These are phyloP conservation scores for Alaudala cheleensis DNA, from an alignment of 2,113 vertebrate species.

Conservation along the genomic window DNA sequence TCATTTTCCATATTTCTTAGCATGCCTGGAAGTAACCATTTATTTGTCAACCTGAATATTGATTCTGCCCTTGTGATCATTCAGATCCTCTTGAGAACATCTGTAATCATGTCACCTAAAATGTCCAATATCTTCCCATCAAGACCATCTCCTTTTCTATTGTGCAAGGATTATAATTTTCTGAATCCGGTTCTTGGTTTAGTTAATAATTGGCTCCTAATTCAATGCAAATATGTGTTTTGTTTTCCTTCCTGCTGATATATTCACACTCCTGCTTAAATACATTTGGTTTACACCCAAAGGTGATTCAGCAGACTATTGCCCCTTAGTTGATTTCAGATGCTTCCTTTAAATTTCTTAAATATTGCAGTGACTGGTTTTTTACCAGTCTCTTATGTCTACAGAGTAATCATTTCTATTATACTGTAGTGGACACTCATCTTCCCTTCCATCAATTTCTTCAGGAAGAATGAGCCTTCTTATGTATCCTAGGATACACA, in stretches of 20 bases:
- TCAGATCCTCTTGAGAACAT: neutral
- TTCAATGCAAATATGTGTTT: neutral
- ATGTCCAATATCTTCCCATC: neutral
- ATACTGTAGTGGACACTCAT: neutral
- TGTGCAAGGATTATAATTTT: neutral
- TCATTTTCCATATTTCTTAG: neutral
- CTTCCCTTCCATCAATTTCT: neutral
- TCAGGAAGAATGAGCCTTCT: neutral
- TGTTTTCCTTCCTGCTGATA: neutral
- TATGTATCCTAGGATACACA: neutral
- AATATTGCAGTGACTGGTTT: neutral
- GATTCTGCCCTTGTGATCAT: neutral
- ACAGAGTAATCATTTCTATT: neutral
- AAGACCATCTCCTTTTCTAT: neutral
- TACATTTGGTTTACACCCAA: neutral
- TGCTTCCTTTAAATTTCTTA: neutral
- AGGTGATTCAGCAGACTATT: neutral
- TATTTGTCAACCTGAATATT: neutral
- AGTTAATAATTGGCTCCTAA: neutral
- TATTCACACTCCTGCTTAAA: neutral
- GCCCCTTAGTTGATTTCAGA: neutral
- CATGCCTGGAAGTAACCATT: neutral
- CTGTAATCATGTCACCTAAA: rapidly evolving
- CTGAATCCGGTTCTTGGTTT: neutral
- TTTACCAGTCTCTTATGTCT: neutral